phyloP scores from a whole-genome alignment of 2,888 invertebrate species.

The Neoaliturus tenellus region DNA sequence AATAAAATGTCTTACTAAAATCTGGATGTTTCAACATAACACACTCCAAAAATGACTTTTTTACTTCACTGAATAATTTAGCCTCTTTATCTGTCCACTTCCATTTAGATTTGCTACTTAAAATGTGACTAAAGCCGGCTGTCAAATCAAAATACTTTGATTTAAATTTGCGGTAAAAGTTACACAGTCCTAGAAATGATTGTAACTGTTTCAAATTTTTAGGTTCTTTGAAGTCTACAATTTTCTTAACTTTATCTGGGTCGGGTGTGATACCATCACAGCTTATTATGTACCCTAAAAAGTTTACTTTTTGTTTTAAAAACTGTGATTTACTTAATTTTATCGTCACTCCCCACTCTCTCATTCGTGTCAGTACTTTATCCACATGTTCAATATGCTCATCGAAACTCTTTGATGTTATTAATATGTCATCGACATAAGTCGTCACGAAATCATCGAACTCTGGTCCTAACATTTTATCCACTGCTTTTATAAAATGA shows the following conservation, averaged over 20 bases:
- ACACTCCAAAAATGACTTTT: background rate
- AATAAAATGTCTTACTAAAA: background rate
- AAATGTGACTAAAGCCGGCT: background rate
- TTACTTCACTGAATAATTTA: background rate
- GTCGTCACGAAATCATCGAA: background rate
- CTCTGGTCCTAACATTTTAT: background rate
- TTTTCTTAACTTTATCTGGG: background rate
- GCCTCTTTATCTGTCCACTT: background rate
- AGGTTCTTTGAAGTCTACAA: background rate
- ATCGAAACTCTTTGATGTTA: background rate
- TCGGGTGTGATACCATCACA: background rate
- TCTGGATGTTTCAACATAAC: conserved; percentile 21
- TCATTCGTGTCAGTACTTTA: background rate
- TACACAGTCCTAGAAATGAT: conserved; percentile 20
- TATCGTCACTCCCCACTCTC: background rate
- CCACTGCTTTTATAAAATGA: background rate
- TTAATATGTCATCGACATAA: background rate
- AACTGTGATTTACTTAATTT: background rate
- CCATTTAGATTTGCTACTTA: conserved; percentile 7
- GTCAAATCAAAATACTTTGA: background rate
- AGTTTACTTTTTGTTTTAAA: conserved; percentile 3
- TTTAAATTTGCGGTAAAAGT: conserved; percentile 25
- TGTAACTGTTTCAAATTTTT: conserved; percentile 17
- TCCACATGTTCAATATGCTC: background rate
- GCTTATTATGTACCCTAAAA: background rate